Evolutionary conservation across 1,140 invertebrate genomes (phyloP), one percentile per base, ranked within the genome.

Genomic region (Drosophila virilis): DNA sequence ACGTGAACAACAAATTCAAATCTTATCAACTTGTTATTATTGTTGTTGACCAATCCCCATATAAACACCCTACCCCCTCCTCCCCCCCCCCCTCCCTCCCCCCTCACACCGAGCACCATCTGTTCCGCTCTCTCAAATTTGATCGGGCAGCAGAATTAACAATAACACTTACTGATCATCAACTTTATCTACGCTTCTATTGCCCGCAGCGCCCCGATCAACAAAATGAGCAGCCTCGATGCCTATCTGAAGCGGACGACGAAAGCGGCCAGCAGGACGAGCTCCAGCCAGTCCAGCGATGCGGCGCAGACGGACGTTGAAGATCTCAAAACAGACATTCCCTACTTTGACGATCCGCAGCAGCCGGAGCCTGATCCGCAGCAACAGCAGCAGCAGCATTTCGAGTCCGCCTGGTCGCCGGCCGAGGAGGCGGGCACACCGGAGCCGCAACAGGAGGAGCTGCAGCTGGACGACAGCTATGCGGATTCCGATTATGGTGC

Each of bases 261-360:
- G 13, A 84, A 76, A 35, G 40, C 62, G 43, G 42, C 81, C 46
- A 54, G 17, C 42, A 60, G 70, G 54, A 73, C 82, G n/a, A 71
- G 61, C 52, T 68, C 73, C 65, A 42, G 50, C 15, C 70, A 55
- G 15, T 59, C 33, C 61, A 51, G 43, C 43, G 75, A 58, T 52
- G 13, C 61, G 52, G 43, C 60, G 57, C 9, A 48, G 37, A 22
- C 77, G 50, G 80, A 89, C 22, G 48, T 69, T 69, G 81, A 91
- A 69, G 84, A 91, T 68, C 79, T 83, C 69, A 89, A 91, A 81
- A 78, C 73, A 76, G 85, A 89, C 89, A 91, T 91, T 91, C 89
- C 89, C 51, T 91, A 64, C 73, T 90, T 90, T 45, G 76, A 74
- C 45, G 77, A 84, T 43, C 73, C 68, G 13, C 59, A 59, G 12